Evolutionary conservation across 2,888 invertebrate genomes (phyloP).

Genomic region (Sphaerophoria rueppellii): DNA sequence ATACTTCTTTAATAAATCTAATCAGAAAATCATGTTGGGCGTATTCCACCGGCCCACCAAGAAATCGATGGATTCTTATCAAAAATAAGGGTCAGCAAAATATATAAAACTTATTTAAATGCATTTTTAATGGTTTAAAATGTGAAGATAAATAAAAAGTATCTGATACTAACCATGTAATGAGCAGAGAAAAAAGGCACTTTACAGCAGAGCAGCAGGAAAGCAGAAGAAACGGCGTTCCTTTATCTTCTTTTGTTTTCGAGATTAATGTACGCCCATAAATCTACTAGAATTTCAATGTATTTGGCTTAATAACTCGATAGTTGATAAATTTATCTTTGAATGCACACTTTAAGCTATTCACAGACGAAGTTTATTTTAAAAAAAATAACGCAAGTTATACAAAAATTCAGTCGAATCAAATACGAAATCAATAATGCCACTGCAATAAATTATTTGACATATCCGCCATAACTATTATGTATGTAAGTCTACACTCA

Average conservation of each 20-base stretch:
- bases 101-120: slow-evolving; percentile 12
- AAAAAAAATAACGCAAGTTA: slow-evolving; percentile 31
- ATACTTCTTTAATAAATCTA: slow-evolving; percentile 23
- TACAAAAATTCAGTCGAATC: slow-evolving; percentile 59
- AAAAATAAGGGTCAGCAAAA: neutral
- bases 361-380: neutral
- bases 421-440: slow-evolving; percentile 60
- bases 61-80: slow-evolving; percentile 5
- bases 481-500: slow-evolving; percentile 63
- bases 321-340: slow-evolving; percentile 4
- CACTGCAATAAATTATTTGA: slow-evolving; percentile 71
- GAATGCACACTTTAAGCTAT: slow-evolving; percentile 16
- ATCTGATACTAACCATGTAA: slow-evolving; percentile 68
- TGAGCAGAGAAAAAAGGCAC: slow-evolving; percentile 56
- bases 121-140: neutral
- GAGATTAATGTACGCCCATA: slow-evolving; percentile 64
- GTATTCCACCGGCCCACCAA: slow-evolving; percentile 37
- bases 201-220: slow-evolving; percentile 19
- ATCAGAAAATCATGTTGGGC: slow-evolving; percentile 61
- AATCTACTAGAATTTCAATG: neutral
- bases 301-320: slow-evolving; percentile 4
- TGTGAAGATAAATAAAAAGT: slow-evolving; percentile 35
- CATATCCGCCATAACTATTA: slow-evolving; percentile 68
- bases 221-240: slow-evolving; percentile 51
- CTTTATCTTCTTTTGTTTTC: slow-evolving; percentile 48